A percentile compares a stretch with the other conserved stretches of the same genome.
Evolutionary conservation across 2,113 vertebrate species (phyloP).

Genomic region (Sprattus sprattus): DNA sequence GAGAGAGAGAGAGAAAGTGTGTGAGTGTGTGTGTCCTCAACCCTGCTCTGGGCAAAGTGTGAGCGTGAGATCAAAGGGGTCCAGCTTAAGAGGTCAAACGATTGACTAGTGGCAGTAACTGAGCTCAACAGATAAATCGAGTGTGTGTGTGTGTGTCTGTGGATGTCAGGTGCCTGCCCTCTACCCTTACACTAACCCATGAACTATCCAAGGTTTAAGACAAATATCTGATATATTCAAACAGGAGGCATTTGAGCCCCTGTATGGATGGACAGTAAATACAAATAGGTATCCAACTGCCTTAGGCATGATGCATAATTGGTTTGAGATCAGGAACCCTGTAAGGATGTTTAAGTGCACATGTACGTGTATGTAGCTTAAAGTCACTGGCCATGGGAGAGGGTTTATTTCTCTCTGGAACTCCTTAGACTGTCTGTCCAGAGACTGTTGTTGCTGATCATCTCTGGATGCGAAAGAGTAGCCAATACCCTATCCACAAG

Average conservation of each 20-base stretch:
- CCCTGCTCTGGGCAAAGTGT: not conserved
- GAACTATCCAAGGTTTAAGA: too few species aligned
- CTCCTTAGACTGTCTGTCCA: too few species aligned
- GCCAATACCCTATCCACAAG: not conserved
- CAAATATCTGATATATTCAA: too few species aligned
- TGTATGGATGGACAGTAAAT: too few species aligned
- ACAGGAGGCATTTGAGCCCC: too few species aligned
- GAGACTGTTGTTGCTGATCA: not conserved
- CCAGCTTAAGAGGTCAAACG: not conserved
- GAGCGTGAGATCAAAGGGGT: not conserved
- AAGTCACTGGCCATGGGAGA: too few species aligned
- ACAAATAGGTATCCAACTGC: not conserved
- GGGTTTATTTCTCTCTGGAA: too few species aligned
- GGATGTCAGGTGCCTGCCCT: too few species aligned
- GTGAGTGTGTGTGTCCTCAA: conserved; percentile 12
- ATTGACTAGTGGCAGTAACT: not conserved
- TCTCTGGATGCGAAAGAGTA: not conserved
- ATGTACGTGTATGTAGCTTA: too few species aligned
- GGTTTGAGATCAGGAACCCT: not conserved
- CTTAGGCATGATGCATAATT: not conserved
- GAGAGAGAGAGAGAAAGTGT: conserved; percentile 4
- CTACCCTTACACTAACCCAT: too few species aligned
- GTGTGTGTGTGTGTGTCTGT: not conserved
- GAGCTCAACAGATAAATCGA: not conserved
- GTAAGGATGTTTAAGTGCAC: too few species aligned